phyloP scores from a whole-genome alignment of 2,888 invertebrate genomes.

The Cerastoderma edule region DNA sequence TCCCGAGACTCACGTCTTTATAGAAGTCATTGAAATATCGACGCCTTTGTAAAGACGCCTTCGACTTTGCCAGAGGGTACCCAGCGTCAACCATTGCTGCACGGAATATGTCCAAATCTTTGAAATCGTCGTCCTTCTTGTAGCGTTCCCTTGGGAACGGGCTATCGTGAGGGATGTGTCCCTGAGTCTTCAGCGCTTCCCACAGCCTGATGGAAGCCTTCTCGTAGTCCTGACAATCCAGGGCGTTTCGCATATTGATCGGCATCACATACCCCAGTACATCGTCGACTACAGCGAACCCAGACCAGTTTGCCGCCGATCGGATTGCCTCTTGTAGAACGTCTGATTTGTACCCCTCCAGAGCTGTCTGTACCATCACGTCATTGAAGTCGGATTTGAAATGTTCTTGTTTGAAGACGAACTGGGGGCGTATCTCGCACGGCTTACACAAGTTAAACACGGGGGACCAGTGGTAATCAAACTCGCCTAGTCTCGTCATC shows the following conservation, averaged over 20 bases:
- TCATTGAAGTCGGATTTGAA: conserved; percentile 5
- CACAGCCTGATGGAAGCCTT: not conserved
- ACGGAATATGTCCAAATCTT: conserved; percentile 9
- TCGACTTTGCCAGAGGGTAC: conserved; percentile 1
- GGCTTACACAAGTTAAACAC: conserved; percentile 16
- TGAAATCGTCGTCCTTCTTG: not conserved
- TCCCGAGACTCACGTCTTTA: not conserved
- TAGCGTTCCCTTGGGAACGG: not conserved
- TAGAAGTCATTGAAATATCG: not conserved
- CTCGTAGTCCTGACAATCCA: conserved; percentile 7
- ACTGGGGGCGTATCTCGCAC: not conserved
- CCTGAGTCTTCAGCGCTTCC: conserved; percentile 13
- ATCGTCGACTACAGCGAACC: conserved; percentile 6
- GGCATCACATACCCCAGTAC: conserved; percentile 8
- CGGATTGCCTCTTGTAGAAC: not conserved
- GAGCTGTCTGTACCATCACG: not conserved
- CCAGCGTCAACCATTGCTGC: not conserved
- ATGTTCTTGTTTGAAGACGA: conserved; percentile 12
- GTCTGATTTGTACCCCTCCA: conserved; percentile 3
- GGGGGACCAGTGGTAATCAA: conserved; percentile 16
- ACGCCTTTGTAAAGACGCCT: conserved; percentile 4
- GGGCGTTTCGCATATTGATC: not conserved
- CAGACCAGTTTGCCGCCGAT: not conserved
- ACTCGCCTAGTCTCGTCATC: not conserved
- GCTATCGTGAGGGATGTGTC: not conserved